Conservation (phyloP, 2,888 invertebrate genomes). For the Pediacus dermestoides region DNA sequence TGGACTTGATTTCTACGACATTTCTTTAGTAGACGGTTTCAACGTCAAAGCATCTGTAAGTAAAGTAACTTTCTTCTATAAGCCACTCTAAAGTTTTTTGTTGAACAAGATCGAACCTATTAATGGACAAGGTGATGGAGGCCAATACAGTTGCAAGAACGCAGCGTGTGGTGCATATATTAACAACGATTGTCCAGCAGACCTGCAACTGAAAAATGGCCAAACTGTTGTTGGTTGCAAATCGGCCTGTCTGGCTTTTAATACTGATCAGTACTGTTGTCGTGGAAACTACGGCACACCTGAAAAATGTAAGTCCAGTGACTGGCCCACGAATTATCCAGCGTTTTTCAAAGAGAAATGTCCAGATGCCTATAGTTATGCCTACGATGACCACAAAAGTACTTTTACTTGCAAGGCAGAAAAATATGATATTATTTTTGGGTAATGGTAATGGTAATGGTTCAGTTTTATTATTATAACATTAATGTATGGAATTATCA, state of each 20-base stretch:
- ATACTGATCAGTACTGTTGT: slow-evolving; percentile 52
- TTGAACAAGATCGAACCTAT: slow-evolving; percentile 36
- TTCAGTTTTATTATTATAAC: too few relatives aligned
- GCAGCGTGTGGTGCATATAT: slow-evolving; percentile 42
- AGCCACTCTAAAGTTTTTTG: slow-evolving; percentile 1
- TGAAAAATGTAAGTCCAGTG: slow-evolving; percentile 45
- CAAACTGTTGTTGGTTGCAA: slow-evolving; percentile 48
- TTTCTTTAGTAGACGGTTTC: slow-evolving; percentile 53
- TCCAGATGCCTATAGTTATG: slow-evolving; percentile 55
- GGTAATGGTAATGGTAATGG: too few relatives aligned
- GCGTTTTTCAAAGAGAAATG: slow-evolving; percentile 51
- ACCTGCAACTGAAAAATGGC: slow-evolving; percentile 33
- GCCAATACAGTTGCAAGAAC: slow-evolving; percentile 43
- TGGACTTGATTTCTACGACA: slow-evolving; percentile 51
- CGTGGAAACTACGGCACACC: slow-evolving; percentile 46
- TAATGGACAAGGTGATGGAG: slow-evolving; percentile 33
- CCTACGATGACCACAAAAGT: slow-evolving; percentile 53
- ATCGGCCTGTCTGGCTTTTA: slow-evolving; percentile 51
- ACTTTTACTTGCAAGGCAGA: slow-evolving; percentile 49
- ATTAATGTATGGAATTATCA: too few relatives aligned
- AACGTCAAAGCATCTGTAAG: slow-evolving; percentile 44
- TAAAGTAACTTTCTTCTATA: slow-evolving; percentile 8
- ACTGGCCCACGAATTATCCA: slow-evolving; percentile 44
- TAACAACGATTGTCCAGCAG: slow-evolving; percentile 45
- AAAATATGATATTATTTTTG: slow-evolving; percentile 40